phyloP scores from a whole-genome alignment of 1,140 invertebrate genomes.

The Mactra quadrangularis region DNA sequence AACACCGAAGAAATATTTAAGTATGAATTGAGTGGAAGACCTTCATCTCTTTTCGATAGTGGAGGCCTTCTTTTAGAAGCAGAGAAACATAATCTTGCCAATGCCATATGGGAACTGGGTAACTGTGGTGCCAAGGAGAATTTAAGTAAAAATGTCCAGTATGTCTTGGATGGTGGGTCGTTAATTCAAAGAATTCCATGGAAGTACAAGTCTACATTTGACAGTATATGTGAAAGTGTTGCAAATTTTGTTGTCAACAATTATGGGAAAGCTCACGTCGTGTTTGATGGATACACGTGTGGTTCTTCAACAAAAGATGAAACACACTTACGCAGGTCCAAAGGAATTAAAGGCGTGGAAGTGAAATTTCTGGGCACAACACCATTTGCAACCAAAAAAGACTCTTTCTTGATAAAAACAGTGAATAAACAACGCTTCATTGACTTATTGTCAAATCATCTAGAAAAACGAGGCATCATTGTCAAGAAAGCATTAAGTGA shows the following conservation, averaged over 20 bases:
- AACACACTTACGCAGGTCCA: not conserved
- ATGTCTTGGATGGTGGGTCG: conserved; percentile 19
- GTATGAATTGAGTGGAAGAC: not conserved
- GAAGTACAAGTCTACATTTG: not conserved
- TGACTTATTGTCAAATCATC: conserved; percentile 16
- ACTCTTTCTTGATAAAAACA: conserved; percentile 45
- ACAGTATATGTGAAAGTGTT: not conserved
- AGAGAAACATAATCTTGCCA: not conserved
- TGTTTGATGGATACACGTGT: conserved; percentile 4
- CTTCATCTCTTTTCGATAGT: conserved; percentile 1
- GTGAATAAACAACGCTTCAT: conserved; percentile 59
- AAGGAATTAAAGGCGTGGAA: not conserved
- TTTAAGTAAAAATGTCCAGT: too few species aligned
- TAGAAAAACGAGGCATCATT: conserved; percentile 4
- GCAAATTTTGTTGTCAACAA: not conserved
- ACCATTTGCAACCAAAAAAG: conserved; percentile 42
- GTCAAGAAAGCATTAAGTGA: conserved; percentile 55
- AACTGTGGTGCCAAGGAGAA: not conserved
- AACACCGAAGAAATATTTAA: not conserved
- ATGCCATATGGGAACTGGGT: conserved; percentile 3
- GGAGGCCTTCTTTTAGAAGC: not conserved
- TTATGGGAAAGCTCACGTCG: not conserved
- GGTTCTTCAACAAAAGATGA: conserved; percentile 3
- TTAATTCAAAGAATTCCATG: conserved; percentile 4
- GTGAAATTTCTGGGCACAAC: not conserved